Evolutionary conservation across 64 coral and sea anemone genomes (phyloP), one percentile per base, ranked within the genome.

Genomic region (Pocillopora damicornis): DNA sequence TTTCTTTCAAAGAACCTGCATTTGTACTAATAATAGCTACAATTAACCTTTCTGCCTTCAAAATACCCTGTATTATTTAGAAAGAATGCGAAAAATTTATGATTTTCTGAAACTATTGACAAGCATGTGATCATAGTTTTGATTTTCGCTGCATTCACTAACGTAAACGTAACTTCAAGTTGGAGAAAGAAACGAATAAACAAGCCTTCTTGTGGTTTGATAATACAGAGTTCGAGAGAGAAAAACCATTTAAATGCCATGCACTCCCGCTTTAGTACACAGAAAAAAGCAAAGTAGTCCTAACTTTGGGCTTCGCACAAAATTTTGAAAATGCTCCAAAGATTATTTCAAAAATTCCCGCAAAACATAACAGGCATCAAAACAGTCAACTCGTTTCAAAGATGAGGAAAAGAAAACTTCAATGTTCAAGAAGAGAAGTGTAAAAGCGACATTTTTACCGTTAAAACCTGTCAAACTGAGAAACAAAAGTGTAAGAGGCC

Each of bases 21-120:
- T 77, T 77, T 36, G 35, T 68, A 25, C 81, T 73, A 85, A 30
- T 72, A 85, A 85, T 85, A 85, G 81, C 63, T 58, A 26, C 61
- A 71, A 85, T 73, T 71, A 58, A 25, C 63, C 65, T 58, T 51
- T 26, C 22, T 85, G 23, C 34, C 17, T 83, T n/a, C 22, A 25
- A 2, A 5, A 45, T 67, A 83, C 61, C 79, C 63, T 37, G 23
- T 42, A 83, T 83, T 68, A 67, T 61, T 22, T 20, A 73, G 30
- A 85, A 85, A 73, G 65, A 85, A 85, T 71, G 66, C 18, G 11
- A 72, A 73, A 85, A 58, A 85, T 72, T 71, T 85, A 14, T 20
- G 38, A 12, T 85, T 85, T 67, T 45, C 80, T 63, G 16, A 83
- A 83, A 68, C 34, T 58, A 72, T 72, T 71, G 22, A 51, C 18